A percentile compares a stretch with the other conserved stretches of the same genome.
Conservation (phyloP, 37 sponge, comb jelly and placozoan species). For the Ianthella basta region DNA sequence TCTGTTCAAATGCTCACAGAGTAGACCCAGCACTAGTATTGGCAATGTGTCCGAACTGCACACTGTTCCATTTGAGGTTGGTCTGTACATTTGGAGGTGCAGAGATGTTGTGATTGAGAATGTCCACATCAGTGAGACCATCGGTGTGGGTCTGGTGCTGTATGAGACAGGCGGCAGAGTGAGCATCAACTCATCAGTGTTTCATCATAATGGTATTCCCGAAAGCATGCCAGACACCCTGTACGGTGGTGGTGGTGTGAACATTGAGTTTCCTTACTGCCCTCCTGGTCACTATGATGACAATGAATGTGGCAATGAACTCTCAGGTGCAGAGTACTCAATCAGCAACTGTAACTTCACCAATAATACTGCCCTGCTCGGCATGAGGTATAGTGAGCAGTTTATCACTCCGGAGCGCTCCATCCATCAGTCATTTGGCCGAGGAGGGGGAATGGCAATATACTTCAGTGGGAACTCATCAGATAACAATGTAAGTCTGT, state of each 20-base stretch:
- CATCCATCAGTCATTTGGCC: slow-evolving; percentile 16
- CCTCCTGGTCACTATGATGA: slow-evolving; percentile 17
- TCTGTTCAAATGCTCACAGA: not conserved
- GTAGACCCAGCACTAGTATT: slow-evolving; percentile 2
- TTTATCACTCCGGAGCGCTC: not conserved
- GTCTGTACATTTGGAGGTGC: slow-evolving; percentile 24
- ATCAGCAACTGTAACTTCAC: not conserved
- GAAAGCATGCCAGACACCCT: not conserved
- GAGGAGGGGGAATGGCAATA: slow-evolving; percentile 25
- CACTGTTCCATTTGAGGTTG: not conserved
- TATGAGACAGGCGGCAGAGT: slow-evolving; percentile 25
- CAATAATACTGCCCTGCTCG: not conserved
- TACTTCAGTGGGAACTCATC: slow-evolving; percentile 27
- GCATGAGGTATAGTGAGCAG: not conserved
- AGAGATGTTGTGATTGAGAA: not conserved
- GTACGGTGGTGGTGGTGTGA: slow-evolving; percentile 16
- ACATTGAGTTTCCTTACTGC: slow-evolving; percentile 5
- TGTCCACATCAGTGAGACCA: slow-evolving; percentile 3
- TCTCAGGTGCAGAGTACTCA: not conserved
- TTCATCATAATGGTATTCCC: slow-evolving; percentile 10
- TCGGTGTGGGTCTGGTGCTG: slow-evolving; percentile 16
- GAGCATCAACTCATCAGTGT: not conserved
- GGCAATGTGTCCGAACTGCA: not conserved
- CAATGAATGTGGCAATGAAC: not conserved
- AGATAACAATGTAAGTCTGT: not conserved